These are phyloP conservation scores for Pelecanus crispus DNA, from an alignment of 2,113 vertebrate genomes.

Conservation along the genomic window DNA sequence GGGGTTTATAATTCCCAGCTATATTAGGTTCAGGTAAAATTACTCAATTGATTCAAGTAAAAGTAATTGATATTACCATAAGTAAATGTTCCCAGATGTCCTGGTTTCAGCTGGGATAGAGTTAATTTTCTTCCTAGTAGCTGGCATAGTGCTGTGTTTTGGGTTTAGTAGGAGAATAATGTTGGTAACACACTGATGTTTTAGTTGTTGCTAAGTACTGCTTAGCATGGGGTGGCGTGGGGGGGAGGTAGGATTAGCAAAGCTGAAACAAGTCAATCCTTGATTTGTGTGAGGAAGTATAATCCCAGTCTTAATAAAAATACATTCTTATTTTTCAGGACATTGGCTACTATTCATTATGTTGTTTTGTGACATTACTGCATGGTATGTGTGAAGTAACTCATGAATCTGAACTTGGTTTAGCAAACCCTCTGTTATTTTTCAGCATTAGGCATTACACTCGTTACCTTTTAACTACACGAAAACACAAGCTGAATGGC, in stretches of 20 bases:
- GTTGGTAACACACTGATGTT: too few species aligned
- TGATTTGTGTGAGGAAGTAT: background rate
- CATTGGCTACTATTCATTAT: background rate
- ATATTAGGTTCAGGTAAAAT: background rate
- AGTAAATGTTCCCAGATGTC: background rate
- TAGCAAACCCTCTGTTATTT: background rate
- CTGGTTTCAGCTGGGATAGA: too few species aligned
- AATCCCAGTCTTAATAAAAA: background rate
- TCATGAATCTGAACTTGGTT: background rate
- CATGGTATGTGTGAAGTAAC: background rate
- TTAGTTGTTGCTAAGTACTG: too few species aligned
- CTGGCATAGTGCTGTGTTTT: too few species aligned
- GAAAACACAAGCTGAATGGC: background rate
- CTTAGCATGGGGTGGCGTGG: too few species aligned
- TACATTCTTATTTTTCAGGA: background rate
- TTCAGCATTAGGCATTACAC: background rate
- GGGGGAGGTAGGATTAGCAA: background rate
- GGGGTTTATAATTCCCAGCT: background rate
- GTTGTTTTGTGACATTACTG: background rate
- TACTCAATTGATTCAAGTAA: background rate
- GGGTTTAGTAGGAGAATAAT: too few species aligned
- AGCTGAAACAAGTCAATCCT: background rate
- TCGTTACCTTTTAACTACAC: background rate
- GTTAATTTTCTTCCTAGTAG: too few species aligned
- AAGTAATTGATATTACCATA: background rate